Evolutionary conservation across 2,113 vertebrate species (phyloP).

Genomic region (Leuciscus idus): DNA sequence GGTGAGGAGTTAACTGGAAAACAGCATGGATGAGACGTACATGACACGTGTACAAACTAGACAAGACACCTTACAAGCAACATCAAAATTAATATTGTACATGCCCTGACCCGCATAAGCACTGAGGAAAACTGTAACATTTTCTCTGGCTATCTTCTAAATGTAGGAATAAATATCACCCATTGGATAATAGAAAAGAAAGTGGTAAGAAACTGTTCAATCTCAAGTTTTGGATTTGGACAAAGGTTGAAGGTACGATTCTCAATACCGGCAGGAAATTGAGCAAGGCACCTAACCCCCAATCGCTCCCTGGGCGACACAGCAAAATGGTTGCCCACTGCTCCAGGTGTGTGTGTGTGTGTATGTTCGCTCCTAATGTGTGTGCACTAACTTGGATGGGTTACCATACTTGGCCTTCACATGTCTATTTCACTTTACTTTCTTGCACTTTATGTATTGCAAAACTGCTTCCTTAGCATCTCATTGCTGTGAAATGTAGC

Average conservation of each 20-base stretch:
- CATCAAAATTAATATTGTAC: slow-evolving; percentile 50
- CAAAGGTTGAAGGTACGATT: background rate
- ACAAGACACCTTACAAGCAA: slow-evolving; percentile 54
- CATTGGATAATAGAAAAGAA: background rate
- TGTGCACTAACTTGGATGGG: too few relatives aligned
- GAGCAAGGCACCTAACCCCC: too few relatives aligned
- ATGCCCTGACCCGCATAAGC: slow-evolving; percentile 46
- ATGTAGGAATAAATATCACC: background rate
- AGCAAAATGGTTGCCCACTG: too few relatives aligned
- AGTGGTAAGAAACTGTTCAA: background rate
- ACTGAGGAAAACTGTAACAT: slow-evolving; percentile 53
- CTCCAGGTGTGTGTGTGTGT: too few relatives aligned
- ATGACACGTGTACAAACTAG: slow-evolving; percentile 69
- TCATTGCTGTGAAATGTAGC: slow-evolving; percentile 40
- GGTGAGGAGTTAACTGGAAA: slow-evolving; percentile 96
- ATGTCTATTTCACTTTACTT: background rate
- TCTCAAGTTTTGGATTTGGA: background rate
- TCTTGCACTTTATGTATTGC: background rate
- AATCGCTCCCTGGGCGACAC: too few relatives aligned
- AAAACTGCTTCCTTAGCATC: slow-evolving; percentile 59
- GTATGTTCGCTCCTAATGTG: too few relatives aligned
- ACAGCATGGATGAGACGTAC: slow-evolving; percentile 85
- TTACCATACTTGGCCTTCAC: too few relatives aligned
- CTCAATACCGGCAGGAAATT: too few relatives aligned
- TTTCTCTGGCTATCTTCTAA: background rate